Evolutionary conservation across 1,140 invertebrate genomes (phyloP), one percentile per base, ranked within the genome.

Genomic region (Drosophila suzukii): DNA sequence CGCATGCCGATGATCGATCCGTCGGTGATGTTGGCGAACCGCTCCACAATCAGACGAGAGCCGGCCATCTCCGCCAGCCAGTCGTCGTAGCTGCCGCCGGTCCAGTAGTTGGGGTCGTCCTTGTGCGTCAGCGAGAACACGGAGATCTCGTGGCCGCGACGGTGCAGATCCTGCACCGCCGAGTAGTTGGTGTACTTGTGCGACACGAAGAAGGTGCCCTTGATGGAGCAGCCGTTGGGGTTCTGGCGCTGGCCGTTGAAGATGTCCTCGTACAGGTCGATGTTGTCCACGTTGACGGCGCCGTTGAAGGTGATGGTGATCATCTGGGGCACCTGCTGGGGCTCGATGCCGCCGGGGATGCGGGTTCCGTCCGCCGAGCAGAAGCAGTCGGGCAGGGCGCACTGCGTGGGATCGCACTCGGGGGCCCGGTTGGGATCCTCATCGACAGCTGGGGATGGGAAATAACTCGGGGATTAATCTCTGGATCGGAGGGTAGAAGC

Each of bases 161-260:
- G 94, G 90, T 98, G 97, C 54, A 99, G 94, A 93, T 98, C 97
- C 93, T 97, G 97, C 2, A 98, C 95, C 6, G 97, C 96, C 10
- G 97, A 98, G 90, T 99, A 99, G 93, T 99, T 98, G 51, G 97
- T 97, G 93, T 98, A 99, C 91, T 98, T 98, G 94, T 99, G 98
- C 0, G 97, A 98, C 0, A 98, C 96, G 92, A 99, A 99, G 94
- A 98, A 98, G 6, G 98, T 99, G 70, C 97, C 97, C 74, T 96
- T 95, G 90, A 98, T 97, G 82, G 97, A 96, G 91, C 98, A 99
- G 24, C 98, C 97, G 92, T 99, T 99, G 15, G 97, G 97, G 91
- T 98, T 98, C 79, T 95, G 95, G 13, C 97, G 94, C 78, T 96
- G 94, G 3, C 96, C 97, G 88, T 96, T 97, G 93, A 98, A 98